Percentiles rank a stretch among this genome's conserved stretches.
Conservation (phyloP, 2,888 invertebrate species). For the Lepetodrilus schrolli region DNA sequence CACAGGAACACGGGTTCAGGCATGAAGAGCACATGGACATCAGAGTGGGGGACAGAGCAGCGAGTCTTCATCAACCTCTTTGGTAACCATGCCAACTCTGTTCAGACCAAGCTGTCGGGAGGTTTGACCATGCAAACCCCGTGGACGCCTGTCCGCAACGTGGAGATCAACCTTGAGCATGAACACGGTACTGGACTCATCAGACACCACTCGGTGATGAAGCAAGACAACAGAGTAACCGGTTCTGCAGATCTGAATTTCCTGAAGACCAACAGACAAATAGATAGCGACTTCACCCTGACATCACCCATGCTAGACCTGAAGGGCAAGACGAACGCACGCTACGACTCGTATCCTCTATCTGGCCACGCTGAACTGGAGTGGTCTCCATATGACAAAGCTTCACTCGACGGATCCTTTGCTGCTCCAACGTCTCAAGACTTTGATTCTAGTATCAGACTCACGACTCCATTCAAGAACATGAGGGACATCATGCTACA, state of each 20-base stretch:
- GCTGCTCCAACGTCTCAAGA: slow-evolving; percentile 27
- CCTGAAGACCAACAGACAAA: slow-evolving; percentile 31
- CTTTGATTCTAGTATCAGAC: slow-evolving; percentile 37
- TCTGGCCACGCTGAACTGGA: slow-evolving; percentile 42
- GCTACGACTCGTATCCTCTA: slow-evolving; percentile 43
- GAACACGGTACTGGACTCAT: slow-evolving; percentile 46
- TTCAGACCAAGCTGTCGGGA: not conserved
- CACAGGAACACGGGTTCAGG: not conserved
- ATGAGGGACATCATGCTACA: slow-evolving; percentile 32
- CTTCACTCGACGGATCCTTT: slow-evolving; percentile 48
- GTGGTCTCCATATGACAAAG: slow-evolving; percentile 37
- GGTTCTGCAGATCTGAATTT: slow-evolving; percentile 43
- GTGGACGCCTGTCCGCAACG: not conserved
- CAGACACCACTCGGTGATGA: slow-evolving; percentile 37
- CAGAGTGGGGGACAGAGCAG: not conserved
- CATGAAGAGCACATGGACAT: not conserved
- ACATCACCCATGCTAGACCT: slow-evolving; percentile 42
- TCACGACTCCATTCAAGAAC: slow-evolving; percentile 40
- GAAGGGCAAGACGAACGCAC: slow-evolving; percentile 39
- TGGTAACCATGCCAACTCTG: not conserved
- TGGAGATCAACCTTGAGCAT: slow-evolving; percentile 47
- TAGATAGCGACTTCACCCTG: slow-evolving; percentile 42
- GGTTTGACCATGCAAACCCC: not conserved
- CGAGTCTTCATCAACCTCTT: not conserved
- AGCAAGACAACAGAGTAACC: slow-evolving; percentile 37